Evolutionary conservation across 2,888 invertebrate species (phyloP).

Genomic region (Cephus nigrinus): DNA sequence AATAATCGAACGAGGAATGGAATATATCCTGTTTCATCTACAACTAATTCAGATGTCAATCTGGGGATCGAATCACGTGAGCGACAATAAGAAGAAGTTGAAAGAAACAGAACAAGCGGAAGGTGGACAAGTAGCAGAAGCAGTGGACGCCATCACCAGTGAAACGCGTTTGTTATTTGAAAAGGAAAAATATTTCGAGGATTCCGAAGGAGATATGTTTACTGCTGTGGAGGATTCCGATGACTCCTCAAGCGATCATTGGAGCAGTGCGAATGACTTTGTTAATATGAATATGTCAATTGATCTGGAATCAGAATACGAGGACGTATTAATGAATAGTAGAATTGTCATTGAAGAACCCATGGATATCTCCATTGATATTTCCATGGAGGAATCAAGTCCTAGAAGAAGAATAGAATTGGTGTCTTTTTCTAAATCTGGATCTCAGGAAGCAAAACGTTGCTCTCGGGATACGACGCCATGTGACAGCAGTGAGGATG

Average conservation of each 20-base stretch:
- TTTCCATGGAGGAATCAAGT: conserved; percentile 6
- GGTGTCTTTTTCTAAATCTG: background rate
- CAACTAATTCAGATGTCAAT: conserved; percentile 12
- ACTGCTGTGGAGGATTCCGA: background rate
- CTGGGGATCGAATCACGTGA: conserved; percentile 12
- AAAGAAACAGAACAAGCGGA: background rate
- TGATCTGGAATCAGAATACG: conserved; percentile 9
- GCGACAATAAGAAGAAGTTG: background rate
- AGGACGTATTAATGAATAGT: background rate
- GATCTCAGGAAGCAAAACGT: background rate
- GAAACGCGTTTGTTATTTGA: background rate
- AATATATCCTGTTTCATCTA: conserved; percentile 18
- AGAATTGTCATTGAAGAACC: conserved; percentile 12
- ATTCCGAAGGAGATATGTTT: conserved; percentile 15
- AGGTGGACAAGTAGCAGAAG: background rate
- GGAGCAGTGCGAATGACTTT: conserved; percentile 16
- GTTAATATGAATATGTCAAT: conserved; percentile 16
- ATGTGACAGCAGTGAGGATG: background rate
- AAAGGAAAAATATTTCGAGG: conserved; percentile 7
- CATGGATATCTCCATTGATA: conserved; percentile 24
- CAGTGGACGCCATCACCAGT: background rate
- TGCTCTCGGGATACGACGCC: background rate
- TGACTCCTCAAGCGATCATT: background rate
- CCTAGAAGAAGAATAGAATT: background rate
- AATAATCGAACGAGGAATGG: conserved; percentile 15